Evolutionary conservation across 2,888 invertebrate species (phyloP).

Genomic region (Thera obeliscata): DNA sequence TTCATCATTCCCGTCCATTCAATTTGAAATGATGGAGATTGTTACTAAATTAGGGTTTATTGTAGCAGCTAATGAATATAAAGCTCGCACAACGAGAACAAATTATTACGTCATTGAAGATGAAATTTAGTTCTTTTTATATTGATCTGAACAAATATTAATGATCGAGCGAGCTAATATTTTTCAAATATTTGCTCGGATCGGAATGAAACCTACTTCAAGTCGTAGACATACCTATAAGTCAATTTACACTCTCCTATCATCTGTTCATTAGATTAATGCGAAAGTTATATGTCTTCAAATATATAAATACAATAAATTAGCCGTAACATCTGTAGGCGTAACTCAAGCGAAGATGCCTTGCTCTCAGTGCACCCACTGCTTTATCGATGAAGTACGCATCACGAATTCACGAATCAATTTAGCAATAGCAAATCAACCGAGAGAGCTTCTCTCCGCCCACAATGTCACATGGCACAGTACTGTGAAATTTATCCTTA

Average conservation of each 20-base stretch:
- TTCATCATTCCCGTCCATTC: slow-evolving; percentile 25
- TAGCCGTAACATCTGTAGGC: slow-evolving; percentile 23
- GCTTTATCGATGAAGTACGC: slow-evolving; percentile 41
- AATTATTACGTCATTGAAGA: slow-evolving; percentile 6
- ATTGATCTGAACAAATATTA: no score
- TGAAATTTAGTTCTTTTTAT: no score
- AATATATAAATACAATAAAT: slow-evolving; percentile 21
- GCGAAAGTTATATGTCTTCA: slow-evolving; percentile 24
- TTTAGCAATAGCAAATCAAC: slow-evolving; percentile 49
- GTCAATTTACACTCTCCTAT: slow-evolving; percentile 20
- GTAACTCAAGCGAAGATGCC: slow-evolving; percentile 33
- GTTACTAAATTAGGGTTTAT: slow-evolving; percentile 37
- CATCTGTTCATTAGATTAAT: slow-evolving; percentile 19
- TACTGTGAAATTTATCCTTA: slow-evolving; percentile 16
- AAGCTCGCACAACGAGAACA: slow-evolving; percentile 26
- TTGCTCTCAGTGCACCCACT: slow-evolving; percentile 26
- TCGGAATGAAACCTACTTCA: neutral
- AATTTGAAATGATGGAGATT: slow-evolving; percentile 33
- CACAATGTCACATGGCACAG: slow-evolving; percentile 24
- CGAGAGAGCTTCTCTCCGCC: slow-evolving; percentile 12
- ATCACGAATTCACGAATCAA: slow-evolving; percentile 53
- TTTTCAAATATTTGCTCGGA: no score
- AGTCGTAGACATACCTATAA: slow-evolving; percentile 17
- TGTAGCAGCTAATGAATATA: slow-evolving; percentile 33
- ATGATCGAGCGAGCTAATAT: no score